A percentile compares a stretch with the other conserved stretches of the same genome.
Evolutionary conservation across 1,140 invertebrate species (phyloP).

Genomic region (Dufourea novaeangliae): DNA sequence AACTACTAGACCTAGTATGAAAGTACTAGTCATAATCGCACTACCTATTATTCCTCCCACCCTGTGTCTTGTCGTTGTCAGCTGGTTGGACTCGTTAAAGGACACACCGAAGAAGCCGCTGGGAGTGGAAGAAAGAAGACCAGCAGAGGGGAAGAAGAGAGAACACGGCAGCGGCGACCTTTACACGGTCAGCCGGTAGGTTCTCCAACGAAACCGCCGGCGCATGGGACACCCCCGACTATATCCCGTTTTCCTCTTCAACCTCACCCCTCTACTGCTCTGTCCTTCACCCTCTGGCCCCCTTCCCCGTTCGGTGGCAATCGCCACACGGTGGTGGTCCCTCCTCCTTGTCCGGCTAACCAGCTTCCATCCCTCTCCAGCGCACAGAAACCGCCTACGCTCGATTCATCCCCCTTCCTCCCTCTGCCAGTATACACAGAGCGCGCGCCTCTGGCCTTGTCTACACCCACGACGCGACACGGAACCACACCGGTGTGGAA

Average conservation of each 20-base stretch:
- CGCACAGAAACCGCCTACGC: constrained; percentile 43
- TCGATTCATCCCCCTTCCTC: background rate
- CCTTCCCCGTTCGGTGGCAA: background rate
- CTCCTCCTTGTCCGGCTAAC: constrained; percentile 2
- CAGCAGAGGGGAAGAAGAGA: constrained; percentile 6
- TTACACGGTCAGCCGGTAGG: constrained; percentile 49
- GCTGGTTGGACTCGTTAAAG: constrained; percentile 40
- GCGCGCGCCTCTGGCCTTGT: background rate
- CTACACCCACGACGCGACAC: constrained; percentile 17
- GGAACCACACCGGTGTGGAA: background rate
- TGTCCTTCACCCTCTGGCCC: background rate
- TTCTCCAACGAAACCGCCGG: constrained; percentile 58
- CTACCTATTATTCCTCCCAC: constrained; percentile 11
- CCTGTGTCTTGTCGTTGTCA: constrained; percentile 53
- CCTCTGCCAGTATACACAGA: no score
- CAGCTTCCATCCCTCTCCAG: constrained; percentile 28
- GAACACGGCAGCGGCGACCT: constrained; percentile 51
- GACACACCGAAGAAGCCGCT: constrained; percentile 8
- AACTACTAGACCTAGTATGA: no score
- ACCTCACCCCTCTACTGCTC: background rate
- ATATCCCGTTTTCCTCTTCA: constrained; percentile 5
- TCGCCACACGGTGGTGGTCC: background rate
- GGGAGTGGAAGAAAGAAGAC: background rate
- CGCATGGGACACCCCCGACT: constrained; percentile 17
- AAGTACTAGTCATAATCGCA: no score